A percentile compares a stretch with the other conserved stretches of the same genome.
phyloP scores from a whole-genome alignment of 2,888 invertebrate genomes.

The Drosophila phalerata region DNA sequence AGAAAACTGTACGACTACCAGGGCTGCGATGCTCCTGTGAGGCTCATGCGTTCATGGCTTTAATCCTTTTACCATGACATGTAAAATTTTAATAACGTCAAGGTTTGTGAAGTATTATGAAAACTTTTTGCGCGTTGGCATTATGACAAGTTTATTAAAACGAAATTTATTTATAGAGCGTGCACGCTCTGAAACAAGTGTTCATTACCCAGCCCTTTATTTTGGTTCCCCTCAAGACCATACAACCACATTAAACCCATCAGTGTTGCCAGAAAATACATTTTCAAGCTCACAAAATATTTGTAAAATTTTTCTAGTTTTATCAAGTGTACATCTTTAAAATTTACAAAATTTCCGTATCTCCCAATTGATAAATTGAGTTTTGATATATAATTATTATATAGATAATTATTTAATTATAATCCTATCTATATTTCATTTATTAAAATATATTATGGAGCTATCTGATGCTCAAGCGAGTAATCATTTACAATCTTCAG shows the following conservation, averaged over 20 bases:
- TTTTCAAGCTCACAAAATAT: background rate
- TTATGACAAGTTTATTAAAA: slow-evolving; percentile 76
- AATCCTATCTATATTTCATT: no score
- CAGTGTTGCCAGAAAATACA: background rate
- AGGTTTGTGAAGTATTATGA: slow-evolving; percentile 64
- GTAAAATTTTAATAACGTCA: slow-evolving; percentile 76
- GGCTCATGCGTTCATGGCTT: slow-evolving; percentile 51
- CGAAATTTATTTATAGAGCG: slow-evolving; percentile 66
- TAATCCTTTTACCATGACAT: slow-evolving; percentile 74
- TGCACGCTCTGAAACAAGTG: slow-evolving; percentile 28
- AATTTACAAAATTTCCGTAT: no score
- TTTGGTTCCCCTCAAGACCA: background rate
- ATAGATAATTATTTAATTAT: no score
- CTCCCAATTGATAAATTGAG: no score
- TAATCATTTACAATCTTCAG: background rate
- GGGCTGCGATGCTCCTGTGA: slow-evolving; percentile 11
- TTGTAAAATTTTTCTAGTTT: no score
- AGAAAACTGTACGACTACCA: background rate
- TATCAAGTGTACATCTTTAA: no score
- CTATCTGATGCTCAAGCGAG: background rate
- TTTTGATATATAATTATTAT: no score
- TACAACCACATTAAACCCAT: slow-evolving; percentile 37
- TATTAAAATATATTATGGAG: background rate
- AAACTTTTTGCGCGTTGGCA: slow-evolving; percentile 67
- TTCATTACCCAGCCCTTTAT: slow-evolving; percentile 13